Base-by-base conservation (phyloP, 2,113 vertebrate species). In the Anguilla rostrata region DNA sequence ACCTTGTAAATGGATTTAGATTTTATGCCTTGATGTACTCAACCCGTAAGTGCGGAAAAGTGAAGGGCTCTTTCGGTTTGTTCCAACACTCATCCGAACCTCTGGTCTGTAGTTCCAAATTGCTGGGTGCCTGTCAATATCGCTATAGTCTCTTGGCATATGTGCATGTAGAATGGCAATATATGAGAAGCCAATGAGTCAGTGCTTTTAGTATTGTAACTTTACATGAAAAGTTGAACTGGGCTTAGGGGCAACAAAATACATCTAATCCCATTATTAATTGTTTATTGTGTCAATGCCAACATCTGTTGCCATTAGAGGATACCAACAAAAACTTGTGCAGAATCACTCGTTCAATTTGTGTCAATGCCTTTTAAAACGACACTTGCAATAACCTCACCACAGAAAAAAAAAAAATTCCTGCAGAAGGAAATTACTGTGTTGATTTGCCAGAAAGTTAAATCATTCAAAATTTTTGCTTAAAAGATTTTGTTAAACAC, bases 1-100 rank as follows among this genome's bases (percentile, higher is more conserved):
- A 66, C 84, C 71, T 85, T 78, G 29, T 39, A 39, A 85, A 49
- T 84, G 40, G 60, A 53, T 79, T 39, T 14, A 15, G 49, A 34
- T 78, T 56, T 53, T 26, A 49, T 43, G 43, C 43, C 2, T 16
- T 29, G 41, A 26, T 29, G 75, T 53, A 85, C 43, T 39, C 41
- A 7, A 6, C 16, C 26, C 15, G 84, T 49, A 53, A 34, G 34
- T 78, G 43, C 20, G 66, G n/a, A 49, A 39, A 57, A 39, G 39
- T 34, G 75, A 11, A 34, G 12, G n/a, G n/a, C 15, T 78, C n/a
- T 78, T 78, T 14, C 0, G 9, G 34, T 15, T 78, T 15, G n/a
- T 78, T 34, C 39, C 29, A 66, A 26, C 18, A 26, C 60, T 22
- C 60, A 5, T 66, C 18, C 60, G 0, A 20, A 20, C 60, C 16